These are phyloP conservation scores for Alethe diademata DNA, from an alignment of 2,113 vertebrate species.

Conservation along the genomic window DNA sequence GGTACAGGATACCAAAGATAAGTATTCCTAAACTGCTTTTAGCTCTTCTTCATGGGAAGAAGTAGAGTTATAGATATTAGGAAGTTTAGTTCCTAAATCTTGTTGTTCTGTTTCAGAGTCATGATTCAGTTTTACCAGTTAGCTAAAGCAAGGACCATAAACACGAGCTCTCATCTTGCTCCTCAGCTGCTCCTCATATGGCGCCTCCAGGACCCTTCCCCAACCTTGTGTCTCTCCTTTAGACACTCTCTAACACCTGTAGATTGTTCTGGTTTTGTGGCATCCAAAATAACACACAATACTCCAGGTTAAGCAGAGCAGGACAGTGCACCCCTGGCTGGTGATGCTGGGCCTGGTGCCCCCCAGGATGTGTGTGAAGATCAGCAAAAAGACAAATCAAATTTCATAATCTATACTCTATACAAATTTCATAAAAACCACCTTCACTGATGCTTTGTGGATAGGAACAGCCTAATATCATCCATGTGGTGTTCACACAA, in stretches of 20 bases:
- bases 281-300: not conserved
- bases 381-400: not conserved
- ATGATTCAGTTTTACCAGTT: not conserved
- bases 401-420: not conserved
- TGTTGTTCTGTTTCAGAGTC: not conserved
- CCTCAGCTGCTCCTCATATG: not conserved
- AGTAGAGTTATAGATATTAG: fast-evolving
- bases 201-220: not conserved
- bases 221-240: fast-evolving
- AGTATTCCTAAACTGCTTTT: not conserved
- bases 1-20: not conserved
- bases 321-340: not conserved
- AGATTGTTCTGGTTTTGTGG: too few relatives aligned
- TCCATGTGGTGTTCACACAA: not conserved
- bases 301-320: not conserved
- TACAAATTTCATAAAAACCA: not conserved
- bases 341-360: too few relatives aligned
- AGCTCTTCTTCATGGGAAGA: not conserved
- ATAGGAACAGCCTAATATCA: not conserved
- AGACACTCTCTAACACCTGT: not conserved
- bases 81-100: not conserved
- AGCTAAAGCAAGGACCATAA: not conserved
- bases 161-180: not conserved
- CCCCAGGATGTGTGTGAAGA: not conserved
- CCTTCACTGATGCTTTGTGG: not conserved